phyloP scores from a whole-genome alignment of 1,140 invertebrate genomes.

The Scaptomyza graminum region DNA sequence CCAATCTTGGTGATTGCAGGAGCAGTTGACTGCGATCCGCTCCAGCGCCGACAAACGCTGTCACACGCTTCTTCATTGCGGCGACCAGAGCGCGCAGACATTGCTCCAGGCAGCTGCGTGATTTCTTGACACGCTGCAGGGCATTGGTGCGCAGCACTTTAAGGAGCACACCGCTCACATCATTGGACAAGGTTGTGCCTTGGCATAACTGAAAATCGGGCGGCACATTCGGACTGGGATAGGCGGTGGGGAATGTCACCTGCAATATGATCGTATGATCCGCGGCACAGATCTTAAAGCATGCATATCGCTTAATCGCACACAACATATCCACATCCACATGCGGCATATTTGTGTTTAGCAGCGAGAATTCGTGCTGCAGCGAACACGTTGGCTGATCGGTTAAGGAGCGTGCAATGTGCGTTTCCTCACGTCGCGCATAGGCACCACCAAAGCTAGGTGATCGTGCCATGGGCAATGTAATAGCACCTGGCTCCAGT shows the following conservation, averaged over 20 bases:
- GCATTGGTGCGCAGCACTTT: constrained; percentile 91
- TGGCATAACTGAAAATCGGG: constrained; percentile 89
- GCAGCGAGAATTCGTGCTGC: constrained; percentile 94
- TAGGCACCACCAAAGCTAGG: constrained; percentile 61
- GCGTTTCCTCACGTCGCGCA: constrained; percentile 63
- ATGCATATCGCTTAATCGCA: constrained; percentile 88
- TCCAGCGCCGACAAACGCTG: constrained; percentile 37
- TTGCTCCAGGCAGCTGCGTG: constrained; percentile 91
- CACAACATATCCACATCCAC: constrained; percentile 90
- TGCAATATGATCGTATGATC: constrained; percentile 90
- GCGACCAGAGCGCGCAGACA: constrained; percentile 90
- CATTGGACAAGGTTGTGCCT: constrained; percentile 86
- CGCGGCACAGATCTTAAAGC: constrained; percentile 89
- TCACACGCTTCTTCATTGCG: constrained; percentile 86
- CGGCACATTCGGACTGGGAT: constrained; percentile 85
- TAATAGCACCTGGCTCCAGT: constrained; percentile 41
- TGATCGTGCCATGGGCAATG: constrained; percentile 66
- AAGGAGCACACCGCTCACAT: constrained; percentile 86
- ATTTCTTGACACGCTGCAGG: constrained; percentile 89
- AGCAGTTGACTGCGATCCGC: constrained; percentile 82
- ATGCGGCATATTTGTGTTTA: constrained; percentile 94
- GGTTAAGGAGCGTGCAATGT: constrained; percentile 77
- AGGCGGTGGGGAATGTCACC: constrained; percentile 85
- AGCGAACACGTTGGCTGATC: constrained; percentile 86
- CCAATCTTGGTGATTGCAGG: constrained; percentile 77